A percentile compares a stretch with the other conserved stretches of the same genome.
Conservation (phyloP, 1,140 invertebrate genomes). For the Batillaria attramentaria region DNA sequence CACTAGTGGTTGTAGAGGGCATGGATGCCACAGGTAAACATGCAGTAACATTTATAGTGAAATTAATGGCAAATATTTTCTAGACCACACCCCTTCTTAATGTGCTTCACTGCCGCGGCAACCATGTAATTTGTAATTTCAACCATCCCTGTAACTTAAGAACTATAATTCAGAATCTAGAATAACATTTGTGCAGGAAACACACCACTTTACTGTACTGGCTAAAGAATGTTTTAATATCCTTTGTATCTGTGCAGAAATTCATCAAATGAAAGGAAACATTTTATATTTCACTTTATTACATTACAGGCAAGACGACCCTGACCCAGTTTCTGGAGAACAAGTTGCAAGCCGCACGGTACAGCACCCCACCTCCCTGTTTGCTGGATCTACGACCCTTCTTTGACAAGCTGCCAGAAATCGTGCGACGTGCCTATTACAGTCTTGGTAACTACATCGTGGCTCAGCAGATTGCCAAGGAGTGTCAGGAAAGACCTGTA, state of each 20-base stretch:
- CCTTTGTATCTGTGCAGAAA: neutral
- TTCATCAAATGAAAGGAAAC: neutral
- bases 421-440: constrained; percentile 59
- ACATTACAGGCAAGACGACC: constrained; percentile 58
- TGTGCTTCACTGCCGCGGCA: neutral
- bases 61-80: neutral
- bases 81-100: neutral
- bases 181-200: no score
- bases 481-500: constrained; percentile 52
- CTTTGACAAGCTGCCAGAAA: constrained; percentile 58
- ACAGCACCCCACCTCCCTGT: constrained; percentile 53
- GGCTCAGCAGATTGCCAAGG: constrained; percentile 48
- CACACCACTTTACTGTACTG: no score
- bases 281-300: neutral
- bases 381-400: constrained; percentile 45
- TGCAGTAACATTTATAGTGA: neutral
- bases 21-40: constrained; percentile 60
- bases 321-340: constrained; percentile 51
- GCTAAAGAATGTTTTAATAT: neutral
- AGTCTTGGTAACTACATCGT: constrained; percentile 62
- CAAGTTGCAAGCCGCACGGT: constrained; percentile 43
- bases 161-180: neutral
- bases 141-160: neutral
- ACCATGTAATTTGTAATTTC: neutral
- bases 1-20: constrained; percentile 62